These are phyloP conservation scores for Batillaria attramentaria DNA, from an alignment of 1,140 invertebrate species.

Conservation along the genomic window DNA sequence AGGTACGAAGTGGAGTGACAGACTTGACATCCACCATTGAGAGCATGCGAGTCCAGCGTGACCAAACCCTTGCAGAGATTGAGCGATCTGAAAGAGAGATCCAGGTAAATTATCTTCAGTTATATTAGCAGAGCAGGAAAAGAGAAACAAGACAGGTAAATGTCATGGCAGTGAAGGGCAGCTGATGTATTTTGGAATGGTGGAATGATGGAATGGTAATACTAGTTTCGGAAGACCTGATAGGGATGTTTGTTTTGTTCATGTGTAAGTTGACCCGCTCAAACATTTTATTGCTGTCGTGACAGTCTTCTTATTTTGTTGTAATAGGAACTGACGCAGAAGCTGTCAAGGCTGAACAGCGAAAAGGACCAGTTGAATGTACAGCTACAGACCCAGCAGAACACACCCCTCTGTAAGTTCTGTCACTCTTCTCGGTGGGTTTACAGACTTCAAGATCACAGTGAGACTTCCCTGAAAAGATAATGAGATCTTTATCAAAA, in stretches of 20 bases:
- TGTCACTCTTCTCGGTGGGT: too few species aligned
- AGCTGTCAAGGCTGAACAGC: constrained; percentile 50
- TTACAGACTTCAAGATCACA: too few species aligned
- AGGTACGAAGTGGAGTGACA: constrained; percentile 90
- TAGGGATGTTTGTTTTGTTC: neutral
- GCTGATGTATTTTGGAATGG: constrained; percentile 7
- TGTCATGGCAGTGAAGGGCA: neutral
- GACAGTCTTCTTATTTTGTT: constrained; percentile 14
- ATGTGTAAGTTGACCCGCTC: too few species aligned
- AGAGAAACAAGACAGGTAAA: neutral
- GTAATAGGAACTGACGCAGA: constrained; percentile 60
- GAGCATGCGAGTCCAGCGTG: constrained; percentile 89
- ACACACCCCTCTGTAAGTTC: constrained; percentile 65
- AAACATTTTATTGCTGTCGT: too few species aligned
- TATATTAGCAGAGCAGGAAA: too few species aligned
- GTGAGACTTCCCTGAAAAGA: too few species aligned
- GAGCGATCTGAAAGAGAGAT: constrained; percentile 82
- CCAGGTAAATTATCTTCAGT: constrained; percentile 64
- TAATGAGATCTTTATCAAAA: too few species aligned
- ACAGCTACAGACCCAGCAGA: constrained; percentile 63
- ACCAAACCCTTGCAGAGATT: constrained; percentile 92
- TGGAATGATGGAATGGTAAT: too few species aligned
- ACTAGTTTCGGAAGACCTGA: too few species aligned
- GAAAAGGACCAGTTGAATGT: constrained; percentile 61
- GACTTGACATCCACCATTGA: constrained; percentile 96